Evolutionary conservation across 2,888 invertebrate species (phyloP), one percentile per base, ranked within the genome.

Genomic region (Hypselothyrea guttata): DNA sequence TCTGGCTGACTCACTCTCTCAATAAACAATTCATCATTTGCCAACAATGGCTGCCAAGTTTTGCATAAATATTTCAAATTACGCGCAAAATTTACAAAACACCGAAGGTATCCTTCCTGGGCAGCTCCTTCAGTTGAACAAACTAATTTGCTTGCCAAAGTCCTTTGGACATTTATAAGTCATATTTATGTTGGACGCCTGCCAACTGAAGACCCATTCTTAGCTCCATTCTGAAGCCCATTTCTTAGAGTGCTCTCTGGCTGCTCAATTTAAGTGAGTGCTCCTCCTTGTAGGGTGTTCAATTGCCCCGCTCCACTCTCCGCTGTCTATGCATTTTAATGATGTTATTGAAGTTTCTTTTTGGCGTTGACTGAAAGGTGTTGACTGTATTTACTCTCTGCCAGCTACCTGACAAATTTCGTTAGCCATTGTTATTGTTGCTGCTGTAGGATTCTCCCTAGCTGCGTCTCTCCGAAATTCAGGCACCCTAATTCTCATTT

Each of bases 141-240:
- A 75, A 71, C 75, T 73, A 73, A 75, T 75, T 75, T 75, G 51
- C 58, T 59, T 63, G 75, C 53, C 64, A 75, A 67, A 71, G 60
- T 75, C 59, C 70, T 52, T 52, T 53, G 65, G 71, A 79, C 56
- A 59, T 71, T 82, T 74, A 73, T 71, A 76, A 75, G 81, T 76
- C 79, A 79, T 83, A 79, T 79, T 79, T 79, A 83, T 66, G 61
- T 57, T 82, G 75, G 82, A 57, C 52, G 75, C 47, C 75, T 46
- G 82, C 82, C 77, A 77, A 75, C 54, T 61, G 66, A 4, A 16
- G 15, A 9, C 7, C 42, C n/a, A n/a, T n/a, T n/a, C n/a, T n/a
- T 40, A 51, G 47, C 48, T 4, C 22, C 22, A 22, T 22, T n/a
- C n/a, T 22, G 22, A 2, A 2, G 22, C 22, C 5, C 37, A 58